Evolutionary conservation across 2,888 invertebrate genomes (phyloP).

Genomic region (Polietes domitor): DNA sequence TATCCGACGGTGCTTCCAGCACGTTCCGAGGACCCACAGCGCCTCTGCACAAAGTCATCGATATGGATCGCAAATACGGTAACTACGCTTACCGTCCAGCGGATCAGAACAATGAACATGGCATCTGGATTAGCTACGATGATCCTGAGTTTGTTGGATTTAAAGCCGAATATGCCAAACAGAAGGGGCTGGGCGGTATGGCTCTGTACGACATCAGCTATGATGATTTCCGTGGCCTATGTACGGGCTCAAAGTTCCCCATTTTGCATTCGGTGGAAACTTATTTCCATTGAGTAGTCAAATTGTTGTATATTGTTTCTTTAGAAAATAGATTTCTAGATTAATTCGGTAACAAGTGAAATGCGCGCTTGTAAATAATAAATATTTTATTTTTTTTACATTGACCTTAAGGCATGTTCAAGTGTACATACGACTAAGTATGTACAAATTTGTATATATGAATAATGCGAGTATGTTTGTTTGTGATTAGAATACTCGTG

Average conservation of each 20-base stretch:
- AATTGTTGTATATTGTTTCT: slow-evolving; percentile 35
- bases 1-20: slow-evolving; percentile 82
- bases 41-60: slow-evolving; percentile 87
- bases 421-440: neutral
- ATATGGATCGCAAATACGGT: slow-evolving; percentile 90
- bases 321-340: slow-evolving; percentile 29
- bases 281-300: slow-evolving; percentile 67
- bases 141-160: slow-evolving; percentile 91
- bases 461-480: neutral
- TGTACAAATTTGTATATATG: neutral
- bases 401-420: slow-evolving; percentile 38
- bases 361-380: neutral
- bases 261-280: slow-evolving; percentile 69
- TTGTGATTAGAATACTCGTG: neutral
- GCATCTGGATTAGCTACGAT: slow-evolving; percentile 91
- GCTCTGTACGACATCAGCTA: slow-evolving; percentile 88
- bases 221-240: slow-evolving; percentile 91
- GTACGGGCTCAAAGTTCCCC: slow-evolving; percentile 90
- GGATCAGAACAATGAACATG: slow-evolving; percentile 84
- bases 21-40: slow-evolving; percentile 84
- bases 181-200: slow-evolving; percentile 89
- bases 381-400: no score
- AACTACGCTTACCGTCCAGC: slow-evolving; percentile 89
- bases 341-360: neutral
- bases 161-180: slow-evolving; percentile 87